A percentile compares a stretch with the other conserved stretches of the same genome.
Conservation (phyloP, 2,113 vertebrate genomes). For the Lutjanus erythropterus region DNA sequence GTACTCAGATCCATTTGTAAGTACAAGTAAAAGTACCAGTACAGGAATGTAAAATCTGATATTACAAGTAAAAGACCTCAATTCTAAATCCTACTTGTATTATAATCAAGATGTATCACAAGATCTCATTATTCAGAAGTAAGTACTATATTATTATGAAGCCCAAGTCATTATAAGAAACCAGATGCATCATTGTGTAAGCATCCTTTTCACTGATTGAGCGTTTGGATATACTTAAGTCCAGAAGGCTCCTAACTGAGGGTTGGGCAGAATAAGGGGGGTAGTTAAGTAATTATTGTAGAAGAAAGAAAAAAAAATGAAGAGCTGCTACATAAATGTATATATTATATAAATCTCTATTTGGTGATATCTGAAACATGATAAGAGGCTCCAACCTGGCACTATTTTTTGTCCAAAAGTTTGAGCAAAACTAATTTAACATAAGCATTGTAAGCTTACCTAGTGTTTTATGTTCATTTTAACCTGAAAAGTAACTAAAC, state of each 20-base stretch:
- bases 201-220: too few species aligned
- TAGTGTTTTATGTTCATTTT: background rate
- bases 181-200: background rate
- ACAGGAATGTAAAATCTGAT: background rate
- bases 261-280: background rate
- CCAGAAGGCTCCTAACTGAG: background rate
- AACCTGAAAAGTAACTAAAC: too few species aligned
- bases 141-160: background rate
- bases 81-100: background rate
- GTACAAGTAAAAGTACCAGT: background rate
- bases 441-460: background rate
- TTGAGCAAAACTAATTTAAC: too few species aligned
- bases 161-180: conserved; percentile 1
- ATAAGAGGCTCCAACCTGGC: too few species aligned
- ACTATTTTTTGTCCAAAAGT: background rate
- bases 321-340: too few species aligned
- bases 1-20: background rate
- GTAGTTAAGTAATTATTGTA: background rate
- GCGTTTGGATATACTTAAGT: background rate
- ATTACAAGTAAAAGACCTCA: background rate
- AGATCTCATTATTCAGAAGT: background rate
- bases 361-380: background rate
- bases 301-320: background rate
- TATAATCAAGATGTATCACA: background rate
- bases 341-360: background rate